phyloP scores from a whole-genome alignment of 2,797 vertebrate genomes.

The Peromyscus eremicus region DNA sequence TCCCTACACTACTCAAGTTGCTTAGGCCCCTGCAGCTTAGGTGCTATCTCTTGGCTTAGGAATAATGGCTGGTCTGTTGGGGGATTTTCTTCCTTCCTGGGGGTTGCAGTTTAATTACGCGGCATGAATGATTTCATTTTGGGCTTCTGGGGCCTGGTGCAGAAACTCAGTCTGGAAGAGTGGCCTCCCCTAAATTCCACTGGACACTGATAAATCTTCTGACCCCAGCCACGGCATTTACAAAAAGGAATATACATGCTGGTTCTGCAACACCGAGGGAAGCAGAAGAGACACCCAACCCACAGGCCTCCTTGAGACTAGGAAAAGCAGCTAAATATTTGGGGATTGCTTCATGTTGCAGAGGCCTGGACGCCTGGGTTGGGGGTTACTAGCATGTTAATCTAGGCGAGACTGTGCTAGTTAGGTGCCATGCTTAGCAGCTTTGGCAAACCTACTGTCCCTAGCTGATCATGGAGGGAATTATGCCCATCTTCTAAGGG shows the following conservation, averaged over 20 bases:
- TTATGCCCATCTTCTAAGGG: background rate
- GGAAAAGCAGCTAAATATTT: background rate
- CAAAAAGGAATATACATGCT: background rate
- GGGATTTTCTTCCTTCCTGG: background rate
- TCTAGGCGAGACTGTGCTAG: background rate
- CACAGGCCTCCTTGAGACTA: background rate
- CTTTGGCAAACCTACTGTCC: background rate
- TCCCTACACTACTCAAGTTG: background rate
- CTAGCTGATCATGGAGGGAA: background rate
- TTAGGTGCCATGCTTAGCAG: background rate
- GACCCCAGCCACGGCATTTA: background rate
- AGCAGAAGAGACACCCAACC: background rate
- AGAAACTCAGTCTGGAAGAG: background rate
- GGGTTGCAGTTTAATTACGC: background rate
- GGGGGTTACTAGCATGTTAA: background rate
- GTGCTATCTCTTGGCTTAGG: background rate
- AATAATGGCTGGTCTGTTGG: conserved; percentile 1
- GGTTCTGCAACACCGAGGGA: background rate
- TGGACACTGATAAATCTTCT: background rate
- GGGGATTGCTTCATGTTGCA: background rate
- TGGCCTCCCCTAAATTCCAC: background rate
- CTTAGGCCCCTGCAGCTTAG: background rate
- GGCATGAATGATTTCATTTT: conserved; percentile 8
- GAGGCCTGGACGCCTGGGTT: background rate
- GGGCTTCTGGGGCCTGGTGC: background rate